Evolutionary conservation across 2,888 invertebrate species (phyloP).

Genomic region (Nymphalis polychloros): DNA sequence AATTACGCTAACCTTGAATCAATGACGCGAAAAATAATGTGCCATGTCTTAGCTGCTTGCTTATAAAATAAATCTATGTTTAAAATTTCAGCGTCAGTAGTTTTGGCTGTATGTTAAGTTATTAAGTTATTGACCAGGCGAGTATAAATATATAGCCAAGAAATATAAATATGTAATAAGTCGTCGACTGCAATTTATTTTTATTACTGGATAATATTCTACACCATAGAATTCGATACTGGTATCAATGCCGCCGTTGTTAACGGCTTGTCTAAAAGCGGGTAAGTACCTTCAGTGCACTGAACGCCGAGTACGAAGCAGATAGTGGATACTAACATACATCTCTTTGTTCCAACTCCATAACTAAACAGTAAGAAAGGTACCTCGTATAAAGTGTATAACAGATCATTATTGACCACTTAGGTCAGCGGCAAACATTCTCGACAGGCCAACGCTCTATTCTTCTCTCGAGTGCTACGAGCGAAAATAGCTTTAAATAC

Average conservation of each 20-base stretch:
- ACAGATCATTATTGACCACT: slow-evolving; percentile 79
- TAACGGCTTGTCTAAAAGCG: background rate
- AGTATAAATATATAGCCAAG: background rate
- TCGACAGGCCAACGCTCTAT: slow-evolving; percentile 75
- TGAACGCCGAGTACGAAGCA: background rate
- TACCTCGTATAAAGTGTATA: slow-evolving; percentile 66
- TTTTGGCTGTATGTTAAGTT: no score
- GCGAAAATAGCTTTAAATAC: slow-evolving; percentile 52
- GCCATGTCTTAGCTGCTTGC: no score
- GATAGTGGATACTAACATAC: slow-evolving; percentile 25
- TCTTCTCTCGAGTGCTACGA: slow-evolving; percentile 46
- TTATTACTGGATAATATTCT: background rate
- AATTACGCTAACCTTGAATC: no score
- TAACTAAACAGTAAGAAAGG: slow-evolving; percentile 61
- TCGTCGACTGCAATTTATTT: background rate
- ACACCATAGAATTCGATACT: background rate
- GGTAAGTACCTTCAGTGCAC: background rate
- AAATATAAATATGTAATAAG: background rate
- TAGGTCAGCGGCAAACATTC: slow-evolving; percentile 78
- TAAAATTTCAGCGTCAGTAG: no score
- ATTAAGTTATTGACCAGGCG: background rate
- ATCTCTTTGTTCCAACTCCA: slow-evolving; percentile 45
- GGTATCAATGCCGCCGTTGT: background rate
- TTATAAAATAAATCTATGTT: no score
- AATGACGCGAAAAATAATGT: no score